Percentiles rank a stretch among this genome's conserved stretches.
Evolutionary conservation across 1,140 invertebrate species (phyloP).

Genomic region (Drosophila funebris): DNA sequence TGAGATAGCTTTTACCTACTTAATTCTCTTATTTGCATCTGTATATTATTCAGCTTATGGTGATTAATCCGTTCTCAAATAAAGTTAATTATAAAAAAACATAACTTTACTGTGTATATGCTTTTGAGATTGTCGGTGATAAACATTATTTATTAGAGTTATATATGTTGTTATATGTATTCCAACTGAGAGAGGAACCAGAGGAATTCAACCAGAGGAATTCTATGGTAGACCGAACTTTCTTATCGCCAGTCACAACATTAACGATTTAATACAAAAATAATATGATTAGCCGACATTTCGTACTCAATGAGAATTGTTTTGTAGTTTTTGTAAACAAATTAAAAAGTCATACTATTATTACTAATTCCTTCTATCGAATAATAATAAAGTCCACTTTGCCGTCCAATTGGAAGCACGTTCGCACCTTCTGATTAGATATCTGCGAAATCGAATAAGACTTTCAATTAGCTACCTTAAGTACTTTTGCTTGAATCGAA

Average conservation of each 20-base stretch:
- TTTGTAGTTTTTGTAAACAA: not conserved
- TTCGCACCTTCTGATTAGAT: constrained; percentile 36
- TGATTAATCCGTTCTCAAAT: too few species aligned
- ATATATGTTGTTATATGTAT: not conserved
- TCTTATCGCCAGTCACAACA: constrained; percentile 27
- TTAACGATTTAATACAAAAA: constrained; percentile 14
- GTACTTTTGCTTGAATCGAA: constrained; percentile 24
- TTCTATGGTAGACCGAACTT: not conserved
- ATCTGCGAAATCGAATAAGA: constrained; percentile 7
- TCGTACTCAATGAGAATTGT: too few species aligned
- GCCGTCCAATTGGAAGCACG: constrained; percentile 15
- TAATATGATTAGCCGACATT: constrained; percentile 29
- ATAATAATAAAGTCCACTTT: constrained; percentile 28
- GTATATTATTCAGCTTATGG: too few species aligned
- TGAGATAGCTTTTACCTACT: too few species aligned
- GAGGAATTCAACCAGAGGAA: not conserved
- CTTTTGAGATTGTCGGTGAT: not conserved
- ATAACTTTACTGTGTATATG: too few species aligned
- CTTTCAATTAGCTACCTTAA: constrained; percentile 14
- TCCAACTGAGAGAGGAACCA: not conserved
- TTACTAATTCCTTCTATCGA: not conserved
- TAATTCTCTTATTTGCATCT: too few species aligned
- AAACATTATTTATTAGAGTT: not conserved
- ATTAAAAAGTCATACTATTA: not conserved
- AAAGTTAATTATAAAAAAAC: too few species aligned